Conservation (phyloP, 2,888 invertebrate species). For the Blera fallax region DNA sequence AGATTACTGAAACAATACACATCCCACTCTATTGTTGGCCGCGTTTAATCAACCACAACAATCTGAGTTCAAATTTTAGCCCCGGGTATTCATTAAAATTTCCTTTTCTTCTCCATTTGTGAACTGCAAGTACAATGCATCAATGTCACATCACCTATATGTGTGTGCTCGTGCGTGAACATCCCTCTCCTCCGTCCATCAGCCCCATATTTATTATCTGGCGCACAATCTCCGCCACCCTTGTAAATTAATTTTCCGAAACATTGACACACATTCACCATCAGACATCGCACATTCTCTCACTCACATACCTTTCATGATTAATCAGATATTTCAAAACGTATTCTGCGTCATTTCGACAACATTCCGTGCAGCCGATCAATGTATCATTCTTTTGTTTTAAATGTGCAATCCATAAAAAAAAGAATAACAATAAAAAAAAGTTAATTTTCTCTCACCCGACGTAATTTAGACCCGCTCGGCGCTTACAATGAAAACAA, state of each 20-base stretch:
- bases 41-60: constrained; percentile 19
- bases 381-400: background rate
- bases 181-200: background rate
- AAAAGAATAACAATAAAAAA: background rate
- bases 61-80: constrained; percentile 22
- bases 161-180: background rate
- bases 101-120: constrained; percentile 1
- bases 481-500: background rate
- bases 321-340: constrained; percentile 36
- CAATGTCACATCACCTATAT: constrained; percentile 3
- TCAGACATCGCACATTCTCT: background rate
- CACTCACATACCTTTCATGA: constrained; percentile 10
- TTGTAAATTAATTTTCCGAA: constrained; percentile 52
- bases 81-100: constrained; percentile 24
- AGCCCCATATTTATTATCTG: constrained; percentile 43
- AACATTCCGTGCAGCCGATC: background rate
- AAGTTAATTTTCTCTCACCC: background rate
- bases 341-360: constrained; percentile 3
- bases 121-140: constrained; percentile 13
- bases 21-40: background rate
- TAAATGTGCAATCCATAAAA: background rate
- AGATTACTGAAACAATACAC: background rate
- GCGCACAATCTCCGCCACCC: constrained; percentile 37
- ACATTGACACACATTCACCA: constrained; percentile 62
- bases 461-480: background rate